Conservation (phyloP, 2,888 invertebrate species). For the Leptopilina syphax region DNA sequence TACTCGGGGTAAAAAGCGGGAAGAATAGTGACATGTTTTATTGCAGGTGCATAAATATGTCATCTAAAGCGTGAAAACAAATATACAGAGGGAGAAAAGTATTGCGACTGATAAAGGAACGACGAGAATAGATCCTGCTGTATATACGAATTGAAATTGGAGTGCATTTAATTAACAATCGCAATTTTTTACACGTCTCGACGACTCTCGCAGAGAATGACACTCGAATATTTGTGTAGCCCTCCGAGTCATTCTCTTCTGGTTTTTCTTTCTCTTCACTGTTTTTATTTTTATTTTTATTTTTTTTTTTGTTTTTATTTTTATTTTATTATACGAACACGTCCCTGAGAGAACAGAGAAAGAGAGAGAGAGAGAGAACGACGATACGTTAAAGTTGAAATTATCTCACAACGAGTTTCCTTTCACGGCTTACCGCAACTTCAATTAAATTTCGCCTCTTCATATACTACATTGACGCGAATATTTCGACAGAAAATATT, state of each 20-base stretch:
- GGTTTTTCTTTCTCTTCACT: constrained; percentile 29
- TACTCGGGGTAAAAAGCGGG: constrained; percentile 1
- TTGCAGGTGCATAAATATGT: constrained; percentile 56
- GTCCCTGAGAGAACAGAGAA: neutral
- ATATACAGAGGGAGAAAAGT: constrained; percentile 53
- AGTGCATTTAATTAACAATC: constrained; percentile 71
- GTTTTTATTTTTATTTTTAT: too few species aligned
- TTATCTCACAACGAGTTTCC: constrained; percentile 45
- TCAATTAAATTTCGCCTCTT: constrained; percentile 36
- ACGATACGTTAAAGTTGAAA: constrained; percentile 46
- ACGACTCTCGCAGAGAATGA: constrained; percentile 38
- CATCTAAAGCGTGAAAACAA: constrained; percentile 58
- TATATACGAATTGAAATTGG: constrained; percentile 55
- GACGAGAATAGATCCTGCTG: constrained; percentile 22
- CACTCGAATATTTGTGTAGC: constrained; percentile 15
- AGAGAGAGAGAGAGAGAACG: neutral
- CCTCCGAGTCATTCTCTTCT: constrained; percentile 34
- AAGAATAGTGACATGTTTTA: constrained; percentile 20
- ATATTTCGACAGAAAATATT: constrained; percentile 9
- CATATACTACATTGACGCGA: neutral
- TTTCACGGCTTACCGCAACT: constrained; percentile 46
- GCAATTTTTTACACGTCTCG: constrained; percentile 66
- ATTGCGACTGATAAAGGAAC: constrained; percentile 47
- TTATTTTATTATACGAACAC: constrained; percentile 38
- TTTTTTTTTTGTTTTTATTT: neutral